Evolutionary conservation across 2,888 invertebrate genomes (phyloP).

Genomic region (Adela reaumurella): DNA sequence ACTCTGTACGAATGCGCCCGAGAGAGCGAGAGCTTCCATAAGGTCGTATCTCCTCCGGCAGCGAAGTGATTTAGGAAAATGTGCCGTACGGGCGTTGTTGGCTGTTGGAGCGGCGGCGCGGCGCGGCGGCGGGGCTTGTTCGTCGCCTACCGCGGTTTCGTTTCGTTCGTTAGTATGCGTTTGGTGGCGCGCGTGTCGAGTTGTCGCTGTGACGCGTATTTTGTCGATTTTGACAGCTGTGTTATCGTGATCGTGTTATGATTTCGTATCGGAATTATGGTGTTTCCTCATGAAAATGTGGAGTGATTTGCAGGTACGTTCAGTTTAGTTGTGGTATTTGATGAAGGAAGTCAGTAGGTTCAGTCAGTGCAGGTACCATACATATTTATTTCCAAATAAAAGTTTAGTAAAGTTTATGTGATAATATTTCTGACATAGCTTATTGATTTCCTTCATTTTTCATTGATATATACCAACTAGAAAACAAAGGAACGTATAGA

Average conservation of each 20-base stretch:
- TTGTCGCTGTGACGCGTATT: conserved; percentile 39
- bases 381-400: too few species aligned
- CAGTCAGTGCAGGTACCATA: too few species aligned
- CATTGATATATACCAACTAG: too few species aligned
- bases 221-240: conserved; percentile 48
- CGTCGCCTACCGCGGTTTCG: not conserved
- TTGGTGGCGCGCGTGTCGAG: conserved; percentile 37
- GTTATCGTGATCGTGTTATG: conserved; percentile 55
- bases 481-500: too few species aligned
- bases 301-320: conserved; percentile 54
- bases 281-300: conserved; percentile 57
- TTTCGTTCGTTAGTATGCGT: conserved; percentile 36
- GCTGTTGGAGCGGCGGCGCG: conserved; percentile 2
- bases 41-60: too few species aligned
- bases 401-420: too few species aligned
- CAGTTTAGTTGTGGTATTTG: not conserved
- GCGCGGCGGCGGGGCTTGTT: not conserved
- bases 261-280: conserved; percentile 55
- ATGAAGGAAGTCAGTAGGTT: too few species aligned
- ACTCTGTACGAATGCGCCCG: not conserved
- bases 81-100: too few species aligned
- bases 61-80: too few species aligned
- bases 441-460: too few species aligned
- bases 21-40: too few species aligned
- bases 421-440: too few species aligned